Conservation (phyloP, 2,888 invertebrate species). For the Cephus sareptanus region DNA sequence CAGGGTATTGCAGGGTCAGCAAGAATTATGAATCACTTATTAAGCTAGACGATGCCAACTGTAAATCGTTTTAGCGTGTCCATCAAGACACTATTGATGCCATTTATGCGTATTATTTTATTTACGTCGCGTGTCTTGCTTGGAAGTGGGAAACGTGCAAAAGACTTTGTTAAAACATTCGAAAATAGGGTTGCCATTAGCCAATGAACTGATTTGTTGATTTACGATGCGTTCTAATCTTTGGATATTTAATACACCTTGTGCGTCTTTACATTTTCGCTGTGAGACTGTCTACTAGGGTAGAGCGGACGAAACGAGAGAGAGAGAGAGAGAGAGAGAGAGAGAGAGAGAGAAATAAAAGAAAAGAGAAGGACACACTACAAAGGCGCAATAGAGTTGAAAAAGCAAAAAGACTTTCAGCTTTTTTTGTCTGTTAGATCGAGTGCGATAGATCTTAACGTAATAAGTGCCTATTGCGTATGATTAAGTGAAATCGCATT, state of each 20-base stretch:
- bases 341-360: too few relatives aligned
- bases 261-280: conserved; percentile 28
- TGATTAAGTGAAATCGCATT: neutral
- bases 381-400: too few relatives aligned
- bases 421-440: neutral
- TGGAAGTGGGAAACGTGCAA: neutral
- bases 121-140: conserved; percentile 6
- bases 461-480: conserved; percentile 4
- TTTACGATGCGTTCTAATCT: conserved; percentile 30
- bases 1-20: conserved; percentile 31
- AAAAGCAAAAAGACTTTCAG: too few relatives aligned
- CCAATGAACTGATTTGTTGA: conserved; percentile 7
- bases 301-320: too few relatives aligned
- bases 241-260: conserved; percentile 37
- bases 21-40: conserved; percentile 32
- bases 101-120: conserved; percentile 29
- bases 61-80: too few relatives aligned
- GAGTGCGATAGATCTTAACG: neutral
- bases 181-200: conserved; percentile 7
- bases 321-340: too few relatives aligned
- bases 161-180: neutral
- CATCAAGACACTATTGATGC: conserved; percentile 10
- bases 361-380: too few relatives aligned
- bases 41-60: conserved; percentile 5
- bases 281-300: too few relatives aligned